Conservation (phyloP, 2,888 invertebrate species). For the Scaptodrosophila latifasciaeformis region DNA sequence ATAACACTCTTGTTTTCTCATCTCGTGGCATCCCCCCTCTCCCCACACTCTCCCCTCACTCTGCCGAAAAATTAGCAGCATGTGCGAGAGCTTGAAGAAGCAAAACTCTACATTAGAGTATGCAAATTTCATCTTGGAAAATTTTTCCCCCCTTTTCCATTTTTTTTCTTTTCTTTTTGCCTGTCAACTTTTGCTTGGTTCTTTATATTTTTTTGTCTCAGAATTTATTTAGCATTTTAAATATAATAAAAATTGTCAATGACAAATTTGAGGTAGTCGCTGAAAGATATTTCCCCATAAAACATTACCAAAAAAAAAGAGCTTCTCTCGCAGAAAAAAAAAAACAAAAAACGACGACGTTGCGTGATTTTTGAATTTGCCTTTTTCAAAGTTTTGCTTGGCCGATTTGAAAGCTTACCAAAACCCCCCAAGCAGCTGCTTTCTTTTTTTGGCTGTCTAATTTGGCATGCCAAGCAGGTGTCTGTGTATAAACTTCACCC, state of each 20-base stretch:
- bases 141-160: slow-evolving; percentile 24
- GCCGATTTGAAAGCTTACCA: no score
- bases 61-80: no score
- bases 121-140: slow-evolving; percentile 25
- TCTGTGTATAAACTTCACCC: no score
- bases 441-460: slow-evolving; percentile 38
- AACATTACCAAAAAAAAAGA: slow-evolving; percentile 13
- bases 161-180: neutral
- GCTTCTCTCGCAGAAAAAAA: neutral
- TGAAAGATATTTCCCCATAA: slow-evolving; percentile 27
- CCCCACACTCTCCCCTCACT: no score
- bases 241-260: slow-evolving; percentile 67
- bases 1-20: no score
- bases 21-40: no score
- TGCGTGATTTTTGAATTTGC: slow-evolving; percentile 48
- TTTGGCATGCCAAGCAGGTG: slow-evolving; percentile 63
- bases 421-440: slow-evolving; percentile 23
- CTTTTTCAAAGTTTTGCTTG: no score
- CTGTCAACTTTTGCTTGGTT: slow-evolving; percentile 23
- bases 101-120: no score
- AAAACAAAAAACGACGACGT: slow-evolving; percentile 13
- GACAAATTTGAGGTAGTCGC: slow-evolving; percentile 39
- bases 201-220: slow-evolving; percentile 16
- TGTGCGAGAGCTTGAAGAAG: no score
- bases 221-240: slow-evolving; percentile 55